Conservation (phyloP, 2,888 invertebrate species). For the Sphaerophoria taeniata region DNA sequence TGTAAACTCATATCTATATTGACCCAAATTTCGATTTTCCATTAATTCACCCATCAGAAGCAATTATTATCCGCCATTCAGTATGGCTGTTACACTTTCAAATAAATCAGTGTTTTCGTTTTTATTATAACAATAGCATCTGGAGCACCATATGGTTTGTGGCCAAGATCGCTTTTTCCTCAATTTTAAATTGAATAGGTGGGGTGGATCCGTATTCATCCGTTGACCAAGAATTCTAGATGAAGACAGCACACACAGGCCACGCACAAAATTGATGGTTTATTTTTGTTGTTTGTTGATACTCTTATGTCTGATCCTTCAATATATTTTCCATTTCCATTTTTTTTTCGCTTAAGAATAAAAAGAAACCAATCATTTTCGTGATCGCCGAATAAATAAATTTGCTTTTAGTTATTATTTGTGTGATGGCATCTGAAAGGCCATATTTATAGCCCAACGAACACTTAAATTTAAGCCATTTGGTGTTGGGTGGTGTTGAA, state of each 20-base stretch:
- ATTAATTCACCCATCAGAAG: conserved; percentile 59
- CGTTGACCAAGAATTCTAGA: not conserved
- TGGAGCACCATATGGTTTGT: conserved; percentile 56
- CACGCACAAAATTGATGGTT: conserved; percentile 13
- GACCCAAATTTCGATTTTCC: conserved; percentile 47
- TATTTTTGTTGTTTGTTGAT: conserved; percentile 56
- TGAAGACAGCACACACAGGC: not conserved
- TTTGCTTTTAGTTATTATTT: conserved; percentile 61
- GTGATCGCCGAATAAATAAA: conserved; percentile 59
- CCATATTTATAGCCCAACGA: conserved; percentile 66
- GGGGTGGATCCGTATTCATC: not conserved
- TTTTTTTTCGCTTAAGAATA: conserved; percentile 17
- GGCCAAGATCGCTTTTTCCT: conserved; percentile 40
- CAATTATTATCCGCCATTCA: conserved; percentile 53
- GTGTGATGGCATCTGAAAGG: conserved; percentile 38
- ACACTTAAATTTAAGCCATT: conserved; percentile 48
- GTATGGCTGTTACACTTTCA: conserved; percentile 48
- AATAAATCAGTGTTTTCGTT: conserved; percentile 41
- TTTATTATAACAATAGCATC: conserved; percentile 57
- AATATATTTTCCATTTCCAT: conserved; percentile 2
- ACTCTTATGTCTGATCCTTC: conserved; percentile 13
- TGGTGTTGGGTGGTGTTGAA: conserved; percentile 17
- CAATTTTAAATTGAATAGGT: conserved; percentile 17
- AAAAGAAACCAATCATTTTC: conserved; percentile 49
- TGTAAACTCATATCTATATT: not conserved